phyloP scores from a whole-genome alignment of 1,140 invertebrate species.

The Drosophila repleta region DNA sequence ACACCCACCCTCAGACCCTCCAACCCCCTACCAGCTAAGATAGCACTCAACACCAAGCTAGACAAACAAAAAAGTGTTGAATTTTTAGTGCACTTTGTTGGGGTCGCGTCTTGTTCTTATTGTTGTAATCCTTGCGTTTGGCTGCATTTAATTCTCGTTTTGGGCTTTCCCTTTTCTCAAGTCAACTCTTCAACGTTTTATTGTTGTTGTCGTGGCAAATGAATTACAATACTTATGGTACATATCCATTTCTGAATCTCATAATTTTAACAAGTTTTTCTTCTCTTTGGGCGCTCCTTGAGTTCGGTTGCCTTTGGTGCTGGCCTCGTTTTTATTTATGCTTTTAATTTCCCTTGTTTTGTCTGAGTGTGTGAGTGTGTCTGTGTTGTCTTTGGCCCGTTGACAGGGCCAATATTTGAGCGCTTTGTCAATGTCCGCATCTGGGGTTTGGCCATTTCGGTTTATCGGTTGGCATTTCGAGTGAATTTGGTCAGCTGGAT shows the following conservation, averaged over 20 bases:
- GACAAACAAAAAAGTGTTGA: conserved; percentile 69
- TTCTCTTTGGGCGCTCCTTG: conserved; percentile 8
- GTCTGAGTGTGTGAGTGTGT: conserved; percentile 34
- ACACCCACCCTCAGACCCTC: background rate
- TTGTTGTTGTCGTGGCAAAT: conserved; percentile 52
- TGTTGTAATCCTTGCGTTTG: conserved; percentile 32
- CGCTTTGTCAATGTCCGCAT: conserved; percentile 73
- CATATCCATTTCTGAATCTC: conserved; percentile 56
- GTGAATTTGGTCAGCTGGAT: conserved; percentile 37
- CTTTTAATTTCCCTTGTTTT: conserved; percentile 79
- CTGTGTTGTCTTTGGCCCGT: conserved; percentile 25
- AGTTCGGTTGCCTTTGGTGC: conserved; percentile 34
- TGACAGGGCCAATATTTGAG: conserved; percentile 67
- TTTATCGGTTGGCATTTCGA: conserved; percentile 59
- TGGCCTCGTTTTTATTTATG: conserved; percentile 69
- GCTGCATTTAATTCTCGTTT: conserved; percentile 66
- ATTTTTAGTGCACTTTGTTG: conserved; percentile 74
- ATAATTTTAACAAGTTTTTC: conserved; percentile 62
- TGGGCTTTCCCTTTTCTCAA: conserved; percentile 20
- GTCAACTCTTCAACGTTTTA: background rate
- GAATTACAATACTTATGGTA: conserved; percentile 68
- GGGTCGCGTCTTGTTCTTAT: conserved; percentile 23
- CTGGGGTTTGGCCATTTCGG: conserved; percentile 52
- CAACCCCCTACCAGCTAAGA: background rate
- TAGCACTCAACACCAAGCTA: conserved; percentile 29